Evolutionary conservation across 2,888 invertebrate species (phyloP), one percentile per base, ranked within the genome.

Genomic region (Diadromus collaris): DNA sequence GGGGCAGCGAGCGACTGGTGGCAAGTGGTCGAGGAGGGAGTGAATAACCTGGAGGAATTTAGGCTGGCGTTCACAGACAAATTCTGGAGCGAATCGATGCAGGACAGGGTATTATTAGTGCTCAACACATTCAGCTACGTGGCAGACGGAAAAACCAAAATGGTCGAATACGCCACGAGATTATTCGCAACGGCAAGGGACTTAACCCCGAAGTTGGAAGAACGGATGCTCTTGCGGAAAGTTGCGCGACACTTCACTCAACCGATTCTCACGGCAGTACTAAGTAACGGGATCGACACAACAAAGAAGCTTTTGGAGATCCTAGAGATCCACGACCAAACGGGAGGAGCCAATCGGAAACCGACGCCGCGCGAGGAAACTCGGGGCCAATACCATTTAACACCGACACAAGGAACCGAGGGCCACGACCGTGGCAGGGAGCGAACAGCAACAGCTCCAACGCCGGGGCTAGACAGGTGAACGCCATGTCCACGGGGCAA

Each of bases 171-270:
- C 27, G 54, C 54, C 3, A 54, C 54, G 27, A 24, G 54, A 9
- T 16, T 54, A 4, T 54, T 54, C 27, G 54, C 54, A 27, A 54
- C 54, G 1, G 54, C 54, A 54, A 24, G 54, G n/a, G 54, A 54
- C 16, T 16, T 54, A 10, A 5, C 27, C 4, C 54, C 54, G 54
- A 54, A 27, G 16, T 27, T 54, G 27, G 54, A 54, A 27, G 54
- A 54, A 54, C 3, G 10, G 16, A 27, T 2, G 13, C 54, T 54
- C 24, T 24, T 54, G 10, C 54, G 54, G 2, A 54, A 54, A 27
- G 54, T 54, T 9, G 54, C 54, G 2, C 24, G 27, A 10, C 54
- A 54, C 27, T 54, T 27, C 54, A 7, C 54, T 2, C 54, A 54
- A 24, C 27, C 54, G 4, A 54, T 54, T 4, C 54, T 54, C 27